Conservation (phyloP, 2,797 vertebrate genomes). For the Liparis tanakae region DNA sequence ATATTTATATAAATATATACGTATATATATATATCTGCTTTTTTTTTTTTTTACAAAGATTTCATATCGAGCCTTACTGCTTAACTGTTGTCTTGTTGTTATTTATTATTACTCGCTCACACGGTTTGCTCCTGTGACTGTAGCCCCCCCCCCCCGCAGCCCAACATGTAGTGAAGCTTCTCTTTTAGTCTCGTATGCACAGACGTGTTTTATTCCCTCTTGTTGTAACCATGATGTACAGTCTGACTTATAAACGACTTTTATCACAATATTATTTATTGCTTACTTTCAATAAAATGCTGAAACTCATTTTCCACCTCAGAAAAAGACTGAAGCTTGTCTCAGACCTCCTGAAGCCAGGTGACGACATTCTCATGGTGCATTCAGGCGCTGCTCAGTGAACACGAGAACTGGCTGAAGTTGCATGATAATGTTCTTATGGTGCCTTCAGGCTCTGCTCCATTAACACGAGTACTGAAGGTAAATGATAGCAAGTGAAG, state of each 20-base stretch:
- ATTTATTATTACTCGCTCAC: slow-evolving; percentile 78
- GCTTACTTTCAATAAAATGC: slow-evolving; percentile 99
- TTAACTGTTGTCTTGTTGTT: slow-evolving; percentile 65
- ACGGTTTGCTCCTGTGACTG: slow-evolving; percentile 58
- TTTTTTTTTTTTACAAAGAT: slow-evolving; percentile 59
- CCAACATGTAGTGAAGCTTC: slow-evolving; percentile 47
- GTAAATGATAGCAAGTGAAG: too few relatives aligned
- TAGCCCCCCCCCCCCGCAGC: slow-evolving; percentile 20
- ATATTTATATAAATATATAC: too few relatives aligned
- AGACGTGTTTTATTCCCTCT: slow-evolving; percentile 87
- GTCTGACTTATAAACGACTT: slow-evolving; percentile 97
- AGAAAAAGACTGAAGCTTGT: slow-evolving; percentile 74
- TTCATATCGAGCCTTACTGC: slow-evolving; percentile 79
- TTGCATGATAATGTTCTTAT: too few relatives aligned
- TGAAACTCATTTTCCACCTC: slow-evolving; percentile 96
- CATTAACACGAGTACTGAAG: too few relatives aligned
- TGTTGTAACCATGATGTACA: slow-evolving; percentile 97
- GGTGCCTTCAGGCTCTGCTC: too few relatives aligned
- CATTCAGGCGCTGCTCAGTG: too few relatives aligned
- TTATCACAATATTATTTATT: slow-evolving; percentile 99
- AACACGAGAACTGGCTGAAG: too few relatives aligned
- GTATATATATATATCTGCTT: too few relatives aligned
- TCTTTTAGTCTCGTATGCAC: slow-evolving; percentile 82
- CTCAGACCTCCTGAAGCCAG: too few relatives aligned
- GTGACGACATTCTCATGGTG: too few relatives aligned